Conservation (phyloP, 2,888 invertebrate species). For the Lithophane ornitopus region DNA sequence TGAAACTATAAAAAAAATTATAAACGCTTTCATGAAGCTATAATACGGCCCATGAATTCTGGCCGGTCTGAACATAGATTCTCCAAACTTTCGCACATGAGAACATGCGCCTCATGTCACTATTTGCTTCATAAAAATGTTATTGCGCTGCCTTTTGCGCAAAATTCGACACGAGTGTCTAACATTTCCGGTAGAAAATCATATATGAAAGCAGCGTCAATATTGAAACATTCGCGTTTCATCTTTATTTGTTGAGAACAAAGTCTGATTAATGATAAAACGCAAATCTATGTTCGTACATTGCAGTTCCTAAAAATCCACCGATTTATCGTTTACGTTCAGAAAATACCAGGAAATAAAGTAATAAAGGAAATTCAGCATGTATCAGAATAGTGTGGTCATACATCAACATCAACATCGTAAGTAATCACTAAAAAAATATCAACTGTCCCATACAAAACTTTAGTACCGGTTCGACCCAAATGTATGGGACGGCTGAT, state of each 20-base stretch:
- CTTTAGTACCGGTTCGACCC: background rate
- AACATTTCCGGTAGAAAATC: background rate
- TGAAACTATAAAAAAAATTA: background rate
- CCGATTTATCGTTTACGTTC: background rate
- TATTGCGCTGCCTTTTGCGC: background rate
- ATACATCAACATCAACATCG: background rate
- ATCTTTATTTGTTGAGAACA: background rate
- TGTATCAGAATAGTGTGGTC: background rate
- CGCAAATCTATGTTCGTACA: background rate
- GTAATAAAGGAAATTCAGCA: background rate
- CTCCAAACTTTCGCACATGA: background rate
- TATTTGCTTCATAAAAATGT: background rate
- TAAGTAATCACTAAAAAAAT: background rate
- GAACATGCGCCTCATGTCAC: background rate
- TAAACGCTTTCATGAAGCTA: background rate
- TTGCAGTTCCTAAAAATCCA: too few relatives aligned
- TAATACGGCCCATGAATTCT: background rate
- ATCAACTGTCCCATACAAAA: background rate
- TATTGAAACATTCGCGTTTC: background rate
- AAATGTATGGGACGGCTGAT: background rate
- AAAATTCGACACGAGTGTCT: background rate
- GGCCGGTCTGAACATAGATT: background rate
- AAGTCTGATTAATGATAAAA: background rate
- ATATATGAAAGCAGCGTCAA: background rate
- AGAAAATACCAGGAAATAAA: background rate